Evolutionary conservation across 2,113 vertebrate genomes (phyloP), one percentile per base, ranked within the genome.

Genomic region (Apteryx mantelli): DNA sequence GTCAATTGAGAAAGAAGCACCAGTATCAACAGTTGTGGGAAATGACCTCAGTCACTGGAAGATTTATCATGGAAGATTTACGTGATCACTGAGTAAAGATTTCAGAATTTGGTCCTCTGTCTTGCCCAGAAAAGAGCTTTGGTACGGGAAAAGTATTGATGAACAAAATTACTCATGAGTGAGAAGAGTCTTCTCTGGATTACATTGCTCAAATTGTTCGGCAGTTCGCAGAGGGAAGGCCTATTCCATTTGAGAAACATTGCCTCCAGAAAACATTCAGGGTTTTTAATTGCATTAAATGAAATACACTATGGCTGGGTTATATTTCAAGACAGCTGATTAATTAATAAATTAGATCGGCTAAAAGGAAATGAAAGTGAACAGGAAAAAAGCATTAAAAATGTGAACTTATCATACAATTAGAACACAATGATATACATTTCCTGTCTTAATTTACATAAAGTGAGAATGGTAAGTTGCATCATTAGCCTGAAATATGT

Each of bases 221-320:
- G 76, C 38, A 44, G 46, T 90, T 97, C 91, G 84, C 82, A 52
- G 63, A 87, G 95, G 94, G 69, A 92, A 85, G 75, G 88, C 76
- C 73, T 81, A 50, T n/a, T 95, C 82, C 53, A 44, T 84, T 70
- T 91, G 71, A 95, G 94, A 92, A 91, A 91, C 53, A 24, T 94
- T 93, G 83, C 77, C 70, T 93, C 93, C 91, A 97, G 94, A 97
- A 97, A 96, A 92, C 66, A 80, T 94, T 82, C 88, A 85, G 80
- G 36, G 81, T 36, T 92, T 96, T 96, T 95, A 96, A 96, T 93
- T 96, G 83, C 81, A 95, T 95, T 94, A 81, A 96, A 88, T 95
- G 81, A 95, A 95, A 93, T 85, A 90, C 66, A 65, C 50, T 80
- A 61, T 93, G 61, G 48, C 79, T 91, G 87, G 92, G 94, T 96